Conservation (phyloP, 2,113 vertebrate species). For the Vimba vimba region DNA sequence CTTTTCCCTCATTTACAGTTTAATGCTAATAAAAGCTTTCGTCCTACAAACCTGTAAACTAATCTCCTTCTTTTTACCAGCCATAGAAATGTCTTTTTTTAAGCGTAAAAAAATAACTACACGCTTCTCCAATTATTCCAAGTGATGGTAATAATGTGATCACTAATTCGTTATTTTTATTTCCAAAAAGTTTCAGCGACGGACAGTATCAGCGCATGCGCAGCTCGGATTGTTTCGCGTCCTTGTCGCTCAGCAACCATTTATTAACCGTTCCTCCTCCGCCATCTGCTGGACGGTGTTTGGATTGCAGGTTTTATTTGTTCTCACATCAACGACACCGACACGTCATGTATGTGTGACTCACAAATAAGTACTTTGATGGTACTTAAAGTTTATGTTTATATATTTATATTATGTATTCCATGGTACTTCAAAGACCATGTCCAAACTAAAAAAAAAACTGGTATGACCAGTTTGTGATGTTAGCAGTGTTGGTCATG, state of each 20-base stretch:
- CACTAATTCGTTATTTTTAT: neutral
- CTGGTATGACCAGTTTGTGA: neutral
- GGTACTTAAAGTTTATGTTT: neutral
- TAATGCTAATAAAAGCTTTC: neutral
- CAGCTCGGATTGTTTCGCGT: constrained; percentile 60
- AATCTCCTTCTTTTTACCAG: constrained; percentile 80
- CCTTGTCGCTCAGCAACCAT: constrained; percentile 68
- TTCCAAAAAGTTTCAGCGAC: neutral
- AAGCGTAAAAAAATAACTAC: neutral
- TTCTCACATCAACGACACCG: neutral
- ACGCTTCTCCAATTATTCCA: neutral
- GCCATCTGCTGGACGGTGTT: neutral
- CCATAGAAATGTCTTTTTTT: constrained; percentile 63
- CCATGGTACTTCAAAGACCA: neutral
- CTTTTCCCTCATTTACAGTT: neutral
- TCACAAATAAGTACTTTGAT: neutral
- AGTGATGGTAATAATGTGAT: neutral
- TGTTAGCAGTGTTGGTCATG: neutral
- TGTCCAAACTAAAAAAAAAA: neutral
- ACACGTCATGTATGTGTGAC: neutral
- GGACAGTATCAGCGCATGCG: neutral
- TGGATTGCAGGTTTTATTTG: neutral
- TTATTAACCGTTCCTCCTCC: neutral
- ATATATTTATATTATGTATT: neutral
- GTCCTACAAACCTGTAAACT: constrained; percentile 72